Base-by-base conservation (phyloP, 2,113 vertebrate genomes). In the Pomatostomus ruficeps region DNA sequence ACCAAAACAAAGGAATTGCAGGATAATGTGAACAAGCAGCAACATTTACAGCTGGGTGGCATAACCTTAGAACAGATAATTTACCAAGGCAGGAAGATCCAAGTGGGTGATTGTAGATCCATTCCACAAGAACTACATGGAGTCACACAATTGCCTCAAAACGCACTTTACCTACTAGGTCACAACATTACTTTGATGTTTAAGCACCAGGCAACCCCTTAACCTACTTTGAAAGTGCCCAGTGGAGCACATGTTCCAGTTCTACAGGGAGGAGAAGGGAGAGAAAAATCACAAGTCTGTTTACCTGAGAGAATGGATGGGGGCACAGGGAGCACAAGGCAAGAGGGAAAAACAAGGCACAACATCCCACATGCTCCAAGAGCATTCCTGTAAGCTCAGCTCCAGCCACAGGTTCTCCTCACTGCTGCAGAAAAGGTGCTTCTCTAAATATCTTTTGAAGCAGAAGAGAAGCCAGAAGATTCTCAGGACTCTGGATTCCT, bases 301-400 rank as follows among this genome's bases (percentile, higher is more conserved):
- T 76, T 49, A 57, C 23, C 20, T 28, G 63, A 36, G 23, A 31
- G 21, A 40, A 65, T 6, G 7, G 43, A 38, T 8, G 16, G 22
- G 12, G 33, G 24, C 55, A 77, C 68, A 81, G 59, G 55, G 4
- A 66, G 54, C 18, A n/a, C 0, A 1, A 2, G 3, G n/a, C 15
- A 89, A 70, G 33, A 74, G 14, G 24, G 49, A 12, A 68, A 82
- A 90, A 20, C 4, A 46, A 72, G 28, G 24, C 33, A 54, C 48
- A 25, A 2, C 13, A 51, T 40, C 31, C 68, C 61, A 26, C 0
- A 0, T 3, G 28, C 20, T 79, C 29, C 42, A 48, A 46, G 45
- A 71, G 14, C 40, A 16, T 20, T n/a, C 14, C 9, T 4, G 35
- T 31, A 33, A 75, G 17, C 22, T 6, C 33, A 74, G 59, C 36